Evolutionary conservation across 2,797 vertebrate species (phyloP).

Genomic region (Cacajao melanocephalus): DNA sequence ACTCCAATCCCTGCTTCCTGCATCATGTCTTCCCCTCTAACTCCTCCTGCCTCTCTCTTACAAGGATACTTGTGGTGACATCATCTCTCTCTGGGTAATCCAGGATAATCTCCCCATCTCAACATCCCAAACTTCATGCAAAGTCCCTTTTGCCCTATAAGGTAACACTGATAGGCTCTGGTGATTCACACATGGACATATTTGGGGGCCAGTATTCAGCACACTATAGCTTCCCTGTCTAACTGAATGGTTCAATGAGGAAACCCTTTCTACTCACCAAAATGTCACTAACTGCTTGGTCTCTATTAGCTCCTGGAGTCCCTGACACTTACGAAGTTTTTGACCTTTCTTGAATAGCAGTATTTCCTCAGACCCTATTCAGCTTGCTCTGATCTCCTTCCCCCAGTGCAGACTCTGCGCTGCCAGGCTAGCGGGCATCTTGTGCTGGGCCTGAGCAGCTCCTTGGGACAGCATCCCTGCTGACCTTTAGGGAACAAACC

Average conservation of each 20-base stretch:
- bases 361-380: background rate
- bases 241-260: background rate
- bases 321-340: background rate
- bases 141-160: background rate
- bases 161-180: background rate
- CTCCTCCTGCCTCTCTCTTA: background rate
- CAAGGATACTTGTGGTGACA: background rate
- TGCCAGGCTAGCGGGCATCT: rapidly evolving
- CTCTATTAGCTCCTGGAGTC: background rate
- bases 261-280: background rate
- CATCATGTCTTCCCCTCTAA: background rate
- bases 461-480: background rate
- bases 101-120: background rate
- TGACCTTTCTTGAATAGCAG: background rate
- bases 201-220: background rate
- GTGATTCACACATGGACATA: background rate
- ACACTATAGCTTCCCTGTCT: background rate
- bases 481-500: background rate
- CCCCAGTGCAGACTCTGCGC: rapidly evolving
- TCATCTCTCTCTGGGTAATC: background rate
- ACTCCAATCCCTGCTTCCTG: rapidly evolving
- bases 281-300: background rate
- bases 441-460: background rate
- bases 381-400: too few species aligned
- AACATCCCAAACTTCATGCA: background rate